These are phyloP conservation scores for Horisme vitalbata DNA, from an alignment of 2,888 invertebrate genomes.

Conservation along the genomic window DNA sequence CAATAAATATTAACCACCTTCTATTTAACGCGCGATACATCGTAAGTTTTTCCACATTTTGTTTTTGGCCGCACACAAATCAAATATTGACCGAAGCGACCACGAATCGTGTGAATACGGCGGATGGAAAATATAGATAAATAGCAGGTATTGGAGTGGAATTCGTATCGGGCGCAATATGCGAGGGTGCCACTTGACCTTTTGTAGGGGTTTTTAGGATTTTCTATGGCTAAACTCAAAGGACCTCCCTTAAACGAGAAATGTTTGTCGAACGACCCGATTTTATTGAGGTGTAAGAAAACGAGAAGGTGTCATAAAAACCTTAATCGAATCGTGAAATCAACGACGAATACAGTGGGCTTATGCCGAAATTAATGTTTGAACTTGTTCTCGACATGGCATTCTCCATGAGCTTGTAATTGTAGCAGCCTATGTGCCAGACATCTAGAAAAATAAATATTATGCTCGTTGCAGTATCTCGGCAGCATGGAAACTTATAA, in stretches of 20 bases:
- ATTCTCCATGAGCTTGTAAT: too few species aligned
- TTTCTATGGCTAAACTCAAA: background rate
- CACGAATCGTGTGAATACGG: background rate
- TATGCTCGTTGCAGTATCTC: too few species aligned
- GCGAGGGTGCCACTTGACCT: constrained; percentile 3
- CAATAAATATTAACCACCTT: too few species aligned
- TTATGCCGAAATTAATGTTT: too few species aligned
- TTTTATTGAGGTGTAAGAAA: background rate
- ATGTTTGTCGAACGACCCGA: background rate
- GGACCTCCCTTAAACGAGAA: background rate
- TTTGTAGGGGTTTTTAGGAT: constrained; percentile 1
- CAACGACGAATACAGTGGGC: too few species aligned
- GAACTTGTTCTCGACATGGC: too few species aligned
- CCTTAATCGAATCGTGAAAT: too few species aligned
- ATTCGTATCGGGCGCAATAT: constrained; percentile 11
- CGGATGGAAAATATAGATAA: background rate
- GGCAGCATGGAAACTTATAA: too few species aligned
- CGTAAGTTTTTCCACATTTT: background rate
- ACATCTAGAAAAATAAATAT: too few species aligned
- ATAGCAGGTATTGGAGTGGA: constrained; percentile 8
- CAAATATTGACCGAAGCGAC: constrained; percentile 1
- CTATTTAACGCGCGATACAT: too few species aligned
- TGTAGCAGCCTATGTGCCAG: too few species aligned
- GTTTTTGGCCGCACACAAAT: background rate
- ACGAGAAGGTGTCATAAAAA: too few species aligned